Base-by-base conservation (phyloP, 1,140 invertebrate genomes). In the Trypoxylus dichotomus region DNA sequence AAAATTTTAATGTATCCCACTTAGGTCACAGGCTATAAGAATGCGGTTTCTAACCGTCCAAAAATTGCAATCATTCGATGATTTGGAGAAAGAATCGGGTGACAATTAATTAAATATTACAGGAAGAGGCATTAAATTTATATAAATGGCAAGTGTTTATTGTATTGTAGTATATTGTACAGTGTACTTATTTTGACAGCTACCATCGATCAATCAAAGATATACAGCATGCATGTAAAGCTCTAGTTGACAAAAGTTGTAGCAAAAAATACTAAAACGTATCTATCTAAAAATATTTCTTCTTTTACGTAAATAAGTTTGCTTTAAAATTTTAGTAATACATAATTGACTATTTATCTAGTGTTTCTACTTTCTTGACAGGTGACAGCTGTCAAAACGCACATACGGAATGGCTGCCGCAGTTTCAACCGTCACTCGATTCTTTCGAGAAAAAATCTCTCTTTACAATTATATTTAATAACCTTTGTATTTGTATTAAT, bases 171-270 rank as follows among this genome's bases (percentile, higher is more conserved):
- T 8, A 8, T 37, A 37, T 37, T 37, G 32, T 58, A 19, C 21
- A 58, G 21, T 5, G 6, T 58, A 3, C 15, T 21, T 58, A 24
- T 24, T 63, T 63, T 63, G 60, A 63, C 60, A 63, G 60, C 60
- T 63, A 19, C 0, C 60, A 63, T 25, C 25, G 21, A 6, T 19
- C 19, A 11, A 63, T 24, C n/a, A n/a, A n/a, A n/a, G n/a, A n/a
- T n/a, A n/a, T n/a, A n/a, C n/a, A n/a, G 32, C 32, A 37, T 37
- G 32, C 32, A 8, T 8, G 2, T 37, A 37, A 37, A 11, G 19
- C n/a, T n/a, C n/a, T n/a, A n/a, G n/a, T n/a, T n/a, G n/a, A 76
- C 21, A 75, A 89, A 58, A 88, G 88, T 77, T 91, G 89, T 82
- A 92, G 92, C n/a, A 15, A 47, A 13, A n/a, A 47, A 47, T 47